These are phyloP conservation scores for Tachystola acroxantha DNA, from an alignment of 2,888 invertebrate genomes.

Conservation along the genomic window DNA sequence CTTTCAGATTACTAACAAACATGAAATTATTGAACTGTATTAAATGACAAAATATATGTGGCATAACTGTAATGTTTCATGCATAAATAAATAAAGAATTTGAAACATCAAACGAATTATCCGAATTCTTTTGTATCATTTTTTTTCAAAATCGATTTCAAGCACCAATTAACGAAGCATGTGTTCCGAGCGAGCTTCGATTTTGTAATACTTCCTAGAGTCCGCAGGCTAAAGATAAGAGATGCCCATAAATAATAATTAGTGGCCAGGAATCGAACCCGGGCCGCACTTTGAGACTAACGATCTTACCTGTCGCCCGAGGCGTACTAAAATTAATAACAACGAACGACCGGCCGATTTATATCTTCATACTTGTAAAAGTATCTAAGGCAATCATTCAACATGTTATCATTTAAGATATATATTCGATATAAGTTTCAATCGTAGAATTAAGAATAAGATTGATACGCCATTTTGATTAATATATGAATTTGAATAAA, in stretches of 20 bases:
- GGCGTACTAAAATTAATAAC: conserved; percentile 52
- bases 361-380: conserved; percentile 42
- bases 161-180: conserved; percentile 17
- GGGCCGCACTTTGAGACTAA: conserved; percentile 44
- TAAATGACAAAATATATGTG: too few species aligned
- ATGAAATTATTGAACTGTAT: too few species aligned
- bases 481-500: not conserved
- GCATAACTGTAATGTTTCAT: too few species aligned
- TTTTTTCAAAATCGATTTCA: conserved; percentile 6
- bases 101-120: too few species aligned
- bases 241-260: conserved; percentile 60
- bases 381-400: conserved; percentile 21
- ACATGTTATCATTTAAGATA: conserved; percentile 12
- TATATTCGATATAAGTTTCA: conserved; percentile 22
- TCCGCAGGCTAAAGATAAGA: conserved; percentile 41
- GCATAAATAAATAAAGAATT: too few species aligned
- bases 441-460: not conserved
- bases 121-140: too few species aligned
- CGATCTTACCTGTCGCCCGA: conserved; percentile 43
- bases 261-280: conserved; percentile 49
- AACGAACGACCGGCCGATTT: conserved; percentile 41
- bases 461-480: not conserved
- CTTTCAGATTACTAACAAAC: too few species aligned
- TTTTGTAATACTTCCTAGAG: conserved; percentile 38
- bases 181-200: conserved; percentile 18